A percentile compares a stretch with the other conserved stretches of the same genome.
These are phyloP conservation scores for Deroplatys truncata DNA, from an alignment of 2,888 invertebrate species.

Conservation along the genomic window DNA sequence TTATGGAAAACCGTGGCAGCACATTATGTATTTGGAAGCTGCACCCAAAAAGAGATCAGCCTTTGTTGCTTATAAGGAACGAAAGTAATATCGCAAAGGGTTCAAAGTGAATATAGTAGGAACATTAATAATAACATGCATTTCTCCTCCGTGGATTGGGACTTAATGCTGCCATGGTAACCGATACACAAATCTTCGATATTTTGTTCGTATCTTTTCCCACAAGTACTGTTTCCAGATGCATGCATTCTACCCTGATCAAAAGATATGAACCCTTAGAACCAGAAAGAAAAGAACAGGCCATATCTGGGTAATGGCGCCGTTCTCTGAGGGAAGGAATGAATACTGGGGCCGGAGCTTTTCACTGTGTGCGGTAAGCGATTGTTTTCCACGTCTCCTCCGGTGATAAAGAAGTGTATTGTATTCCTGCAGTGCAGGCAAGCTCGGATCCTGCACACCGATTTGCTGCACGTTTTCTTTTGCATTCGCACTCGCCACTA, in stretches of 20 bases:
- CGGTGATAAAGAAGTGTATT: not conserved
- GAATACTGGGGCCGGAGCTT: not conserved
- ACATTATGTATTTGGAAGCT: too few relatives aligned
- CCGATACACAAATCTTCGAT: not conserved
- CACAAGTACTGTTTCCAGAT: not conserved
- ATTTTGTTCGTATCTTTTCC: not conserved
- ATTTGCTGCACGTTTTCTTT: not conserved
- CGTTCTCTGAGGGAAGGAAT: not conserved
- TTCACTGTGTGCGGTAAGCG: not conserved
- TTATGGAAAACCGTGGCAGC: too few relatives aligned
- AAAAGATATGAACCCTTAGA: not conserved
- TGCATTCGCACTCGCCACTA: not conserved
- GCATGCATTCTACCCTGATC: not conserved
- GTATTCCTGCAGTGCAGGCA: not conserved
- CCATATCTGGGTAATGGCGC: not conserved
- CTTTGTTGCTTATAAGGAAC: not conserved
- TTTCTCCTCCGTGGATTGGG: not conserved
- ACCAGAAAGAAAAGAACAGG: not conserved
- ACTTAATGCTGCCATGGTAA: not conserved
- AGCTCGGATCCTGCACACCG: not conserved
- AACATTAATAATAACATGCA: too few relatives aligned
- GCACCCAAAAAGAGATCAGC: not conserved
- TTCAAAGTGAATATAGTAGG: not conserved
- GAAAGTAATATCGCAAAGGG: not conserved
- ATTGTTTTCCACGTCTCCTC: not conserved